Percentiles rank a stretch among this genome's conserved stretches.
Conservation (phyloP, 1,140 invertebrate genomes). For the Linepithema humile region DNA sequence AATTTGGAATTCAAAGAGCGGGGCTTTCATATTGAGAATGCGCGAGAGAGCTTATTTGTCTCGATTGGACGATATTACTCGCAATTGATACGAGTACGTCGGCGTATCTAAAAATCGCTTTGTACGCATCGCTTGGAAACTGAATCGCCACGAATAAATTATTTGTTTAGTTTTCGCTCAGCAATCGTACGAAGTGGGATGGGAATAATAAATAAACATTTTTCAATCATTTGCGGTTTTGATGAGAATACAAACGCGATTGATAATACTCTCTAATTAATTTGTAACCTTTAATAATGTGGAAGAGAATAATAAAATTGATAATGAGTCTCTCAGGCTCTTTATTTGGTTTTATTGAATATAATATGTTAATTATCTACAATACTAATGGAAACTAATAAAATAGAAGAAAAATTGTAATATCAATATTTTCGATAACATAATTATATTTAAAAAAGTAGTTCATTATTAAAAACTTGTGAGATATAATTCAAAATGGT, state of each 20-base stretch:
- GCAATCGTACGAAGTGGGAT: neutral
- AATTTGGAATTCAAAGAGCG: slow-evolving; percentile 29
- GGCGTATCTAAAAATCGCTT: slow-evolving; percentile 10
- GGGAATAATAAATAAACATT: neutral
- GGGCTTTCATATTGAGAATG: slow-evolving; percentile 1
- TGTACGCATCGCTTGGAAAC: neutral
- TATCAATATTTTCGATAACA: too few relatives aligned
- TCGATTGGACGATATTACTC: slow-evolving; percentile 15
- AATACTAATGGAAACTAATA: too few relatives aligned
- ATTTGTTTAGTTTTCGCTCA: neutral
- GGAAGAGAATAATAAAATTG: too few relatives aligned
- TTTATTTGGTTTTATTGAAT: too few relatives aligned
- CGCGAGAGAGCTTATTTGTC: slow-evolving; percentile 15
- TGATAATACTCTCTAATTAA: slow-evolving; percentile 8
- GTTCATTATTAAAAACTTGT: too few relatives aligned
- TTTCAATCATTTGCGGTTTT: neutral
- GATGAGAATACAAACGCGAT: neutral
- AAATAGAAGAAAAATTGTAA: too few relatives aligned
- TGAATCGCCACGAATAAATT: slow-evolving; percentile 5
- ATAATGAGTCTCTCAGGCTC: too few relatives aligned
- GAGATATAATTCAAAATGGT: too few relatives aligned
- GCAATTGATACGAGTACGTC: slow-evolving; percentile 1
- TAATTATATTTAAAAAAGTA: too few relatives aligned
- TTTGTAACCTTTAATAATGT: too few relatives aligned
- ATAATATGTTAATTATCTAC: too few relatives aligned